Conservation (phyloP, 1,140 invertebrate species). For the Aphidius ervi region DNA sequence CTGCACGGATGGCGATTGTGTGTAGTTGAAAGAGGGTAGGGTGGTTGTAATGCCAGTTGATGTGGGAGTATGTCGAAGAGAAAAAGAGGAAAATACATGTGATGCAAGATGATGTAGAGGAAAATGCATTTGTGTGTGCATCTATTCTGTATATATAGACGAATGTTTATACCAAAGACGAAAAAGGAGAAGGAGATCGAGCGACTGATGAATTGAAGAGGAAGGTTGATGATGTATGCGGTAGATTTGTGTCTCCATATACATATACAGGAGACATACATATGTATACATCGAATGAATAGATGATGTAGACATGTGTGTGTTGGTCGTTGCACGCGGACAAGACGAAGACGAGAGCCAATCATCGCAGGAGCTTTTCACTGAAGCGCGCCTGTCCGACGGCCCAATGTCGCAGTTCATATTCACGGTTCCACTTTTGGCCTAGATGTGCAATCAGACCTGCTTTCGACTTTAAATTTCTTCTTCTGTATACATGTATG, state of each 20-base stretch:
- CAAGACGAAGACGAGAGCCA: slow-evolving; percentile 30
- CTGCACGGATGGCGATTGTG: slow-evolving; percentile 35
- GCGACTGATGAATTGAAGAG: too few species aligned
- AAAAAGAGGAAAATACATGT: background rate
- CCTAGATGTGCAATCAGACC: slow-evolving; percentile 55
- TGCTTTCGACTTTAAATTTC: slow-evolving; percentile 26
- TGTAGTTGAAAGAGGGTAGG: slow-evolving; percentile 9
- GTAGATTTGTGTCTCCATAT: slow-evolving; percentile 26
- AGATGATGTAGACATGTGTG: background rate
- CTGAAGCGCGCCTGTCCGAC: slow-evolving; percentile 46
- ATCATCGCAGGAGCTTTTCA: slow-evolving; percentile 51
- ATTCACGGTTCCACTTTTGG: slow-evolving; percentile 45
- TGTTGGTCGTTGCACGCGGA: background rate
- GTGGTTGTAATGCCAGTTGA: background rate
- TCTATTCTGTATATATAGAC: too few species aligned
- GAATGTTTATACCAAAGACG: too few species aligned
- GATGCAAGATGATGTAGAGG: background rate
- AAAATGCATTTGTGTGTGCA: too few species aligned
- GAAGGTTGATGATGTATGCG: too few species aligned
- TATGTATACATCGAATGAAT: background rate
- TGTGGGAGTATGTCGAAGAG: background rate
- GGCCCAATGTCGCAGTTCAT: slow-evolving; percentile 34
- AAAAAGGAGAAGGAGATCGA: too few species aligned
- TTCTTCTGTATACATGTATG: background rate
- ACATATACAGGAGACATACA: slow-evolving; percentile 1